A percentile compares a stretch with the other conserved stretches of the same genome.
phyloP scores from a whole-genome alignment of 53 echinoderm and acorn worm species.

The Actinopyga echinites region DNA sequence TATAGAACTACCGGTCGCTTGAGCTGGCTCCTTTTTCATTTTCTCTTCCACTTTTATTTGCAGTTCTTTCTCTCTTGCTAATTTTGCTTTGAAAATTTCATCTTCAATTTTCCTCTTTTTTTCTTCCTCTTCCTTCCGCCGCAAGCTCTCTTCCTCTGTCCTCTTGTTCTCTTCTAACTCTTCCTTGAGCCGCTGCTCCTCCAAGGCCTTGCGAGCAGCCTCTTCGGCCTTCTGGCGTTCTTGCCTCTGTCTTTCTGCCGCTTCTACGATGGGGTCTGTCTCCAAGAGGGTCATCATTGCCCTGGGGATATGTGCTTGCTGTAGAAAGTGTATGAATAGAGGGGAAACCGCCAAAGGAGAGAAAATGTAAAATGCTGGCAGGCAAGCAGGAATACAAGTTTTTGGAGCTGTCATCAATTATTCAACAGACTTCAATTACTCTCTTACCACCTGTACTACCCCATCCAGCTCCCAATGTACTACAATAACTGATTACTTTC shows the following conservation, averaged over 20 bases:
- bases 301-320: conserved; percentile 92
- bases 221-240: conserved; percentile 12
- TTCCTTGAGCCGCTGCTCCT: conserved; percentile 67
- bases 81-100: conserved; percentile 51
- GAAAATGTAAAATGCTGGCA: too few relatives aligned
- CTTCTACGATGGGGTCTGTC: conserved; percentile 73
- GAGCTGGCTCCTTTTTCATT: background rate
- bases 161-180: conserved; percentile 41
- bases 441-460: too few relatives aligned
- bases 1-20: background rate
- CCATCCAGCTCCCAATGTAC: too few relatives aligned
- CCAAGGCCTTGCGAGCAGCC: conserved; percentile 29
- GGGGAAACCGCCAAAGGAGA: too few relatives aligned
- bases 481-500: background rate
- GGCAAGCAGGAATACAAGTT: background rate
- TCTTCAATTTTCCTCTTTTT: conserved; percentile 50
- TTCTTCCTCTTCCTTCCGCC: conserved; percentile 55
- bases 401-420: background rate
- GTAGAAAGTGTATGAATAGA: background rate
- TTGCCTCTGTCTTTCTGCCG: conserved; percentile 54
- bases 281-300: conserved; percentile 82
- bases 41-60: conserved; percentile 4
- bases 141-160: conserved; percentile 34
- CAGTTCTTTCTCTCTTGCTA: conserved; percentile 21
- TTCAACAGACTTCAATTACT: background rate